A percentile compares a stretch with the other conserved stretches of the same genome.
phyloP scores from a whole-genome alignment of 2,888 invertebrate species.

The Agelastica alni region DNA sequence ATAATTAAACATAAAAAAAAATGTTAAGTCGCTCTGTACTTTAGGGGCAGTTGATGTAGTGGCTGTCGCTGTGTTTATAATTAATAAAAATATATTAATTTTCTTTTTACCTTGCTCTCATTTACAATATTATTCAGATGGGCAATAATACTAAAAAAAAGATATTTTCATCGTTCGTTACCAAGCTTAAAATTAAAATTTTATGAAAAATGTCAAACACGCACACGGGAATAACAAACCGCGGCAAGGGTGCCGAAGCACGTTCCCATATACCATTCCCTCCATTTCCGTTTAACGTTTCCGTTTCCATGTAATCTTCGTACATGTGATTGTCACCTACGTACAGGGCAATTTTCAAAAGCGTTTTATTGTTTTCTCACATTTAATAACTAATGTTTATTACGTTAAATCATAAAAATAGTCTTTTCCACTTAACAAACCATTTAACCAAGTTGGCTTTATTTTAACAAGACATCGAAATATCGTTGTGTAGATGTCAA shows the following conservation, averaged over 20 bases:
- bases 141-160: neutral
- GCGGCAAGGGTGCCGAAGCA: neutral
- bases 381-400: no score
- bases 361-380: neutral
- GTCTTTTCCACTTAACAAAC: no score
- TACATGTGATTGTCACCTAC: neutral
- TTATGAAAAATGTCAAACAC: constrained; percentile 6
- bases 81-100: no score
- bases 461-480: no score
- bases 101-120: no score
- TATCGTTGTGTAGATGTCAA: no score
- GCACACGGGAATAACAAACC: constrained; percentile 2
- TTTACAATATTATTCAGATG: neutral
- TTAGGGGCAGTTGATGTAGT: no score
- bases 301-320: neutral
- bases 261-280: neutral
- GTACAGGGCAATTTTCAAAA: neutral
- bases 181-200: constrained; percentile 5
- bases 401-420: no score
- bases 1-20: no score
- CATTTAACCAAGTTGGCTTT: no score
- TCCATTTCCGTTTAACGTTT: neutral
- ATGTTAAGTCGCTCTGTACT: no score
- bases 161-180: neutral
- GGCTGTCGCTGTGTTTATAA: no score